These are phyloP conservation scores for Scomber japonicus DNA, from an alignment of 2,113 vertebrate genomes.

Conservation along the genomic window DNA sequence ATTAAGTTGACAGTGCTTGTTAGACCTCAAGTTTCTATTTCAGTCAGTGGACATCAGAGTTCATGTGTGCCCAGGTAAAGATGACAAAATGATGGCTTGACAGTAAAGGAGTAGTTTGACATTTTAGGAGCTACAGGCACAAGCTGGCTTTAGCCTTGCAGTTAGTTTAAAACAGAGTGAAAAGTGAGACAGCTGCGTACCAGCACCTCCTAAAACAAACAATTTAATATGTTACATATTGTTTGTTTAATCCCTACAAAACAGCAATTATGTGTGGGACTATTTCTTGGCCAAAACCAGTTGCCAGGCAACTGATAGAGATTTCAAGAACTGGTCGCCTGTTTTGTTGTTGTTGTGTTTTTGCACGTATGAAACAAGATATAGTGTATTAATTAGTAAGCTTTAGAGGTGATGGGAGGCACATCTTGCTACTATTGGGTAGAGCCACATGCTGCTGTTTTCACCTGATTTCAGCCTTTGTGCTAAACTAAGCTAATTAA, in stretches of 20 bases:
- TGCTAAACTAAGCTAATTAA: constrained; percentile 18
- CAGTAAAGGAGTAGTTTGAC: constrained; percentile 9
- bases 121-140: background rate
- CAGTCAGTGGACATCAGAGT: constrained; percentile 6
- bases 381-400: background rate
- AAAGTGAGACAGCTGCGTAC: background rate
- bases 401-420: too few species aligned
- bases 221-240: background rate
- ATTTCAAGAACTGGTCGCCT: too few species aligned
- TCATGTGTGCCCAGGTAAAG: constrained; percentile 11
- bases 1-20: constrained; percentile 24
- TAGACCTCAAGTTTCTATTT: constrained; percentile 29
- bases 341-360: too few species aligned
- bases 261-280: too few species aligned
- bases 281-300: too few species aligned
- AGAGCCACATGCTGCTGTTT: background rate
- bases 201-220: constrained; percentile 2
- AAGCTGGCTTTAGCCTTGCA: background rate
- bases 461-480: background rate
- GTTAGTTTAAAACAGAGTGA: constrained; percentile 14
- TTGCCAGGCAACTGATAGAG: too few species aligned
- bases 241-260: too few species aligned
- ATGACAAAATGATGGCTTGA: background rate
- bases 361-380: background rate
- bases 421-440: background rate